These are phyloP conservation scores for Eulemur mongoz DNA, from an alignment of 2,797 vertebrate genomes.

Conservation along the genomic window DNA sequence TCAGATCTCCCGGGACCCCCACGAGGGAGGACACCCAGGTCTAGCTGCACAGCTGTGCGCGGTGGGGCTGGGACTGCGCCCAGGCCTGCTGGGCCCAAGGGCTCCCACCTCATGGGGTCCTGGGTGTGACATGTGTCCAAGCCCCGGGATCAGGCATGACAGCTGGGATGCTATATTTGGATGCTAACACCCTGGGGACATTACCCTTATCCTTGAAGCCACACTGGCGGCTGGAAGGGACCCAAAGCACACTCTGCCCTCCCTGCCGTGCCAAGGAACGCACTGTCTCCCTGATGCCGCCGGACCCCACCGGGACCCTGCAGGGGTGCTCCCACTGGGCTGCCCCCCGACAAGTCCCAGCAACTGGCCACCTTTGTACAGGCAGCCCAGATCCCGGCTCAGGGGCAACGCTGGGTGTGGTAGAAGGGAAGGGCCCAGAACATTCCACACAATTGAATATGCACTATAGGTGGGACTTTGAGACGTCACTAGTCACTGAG, in stretches of 20 bases:
- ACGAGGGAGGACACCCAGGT: neutral
- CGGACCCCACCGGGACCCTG: rapidly evolving
- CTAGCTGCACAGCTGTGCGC: neutral
- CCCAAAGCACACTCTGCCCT: rapidly evolving
- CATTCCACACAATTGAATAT: rapidly evolving
- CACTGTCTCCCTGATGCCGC: too few species aligned
- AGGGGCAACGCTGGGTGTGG: rapidly evolving
- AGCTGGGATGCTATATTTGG: neutral
- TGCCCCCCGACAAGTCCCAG: too few species aligned
- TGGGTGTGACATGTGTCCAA: neutral
- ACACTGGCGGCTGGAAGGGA: rapidly evolving
- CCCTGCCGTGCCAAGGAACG: rapidly evolving
- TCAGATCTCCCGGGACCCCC: neutral
- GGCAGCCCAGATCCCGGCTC: neutral
- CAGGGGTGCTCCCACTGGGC: rapidly evolving
- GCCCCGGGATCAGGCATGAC: neutral
- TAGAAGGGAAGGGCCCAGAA: neutral
- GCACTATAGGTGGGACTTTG: rapidly evolving
- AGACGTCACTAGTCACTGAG: neutral
- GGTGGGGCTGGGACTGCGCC: too few species aligned
- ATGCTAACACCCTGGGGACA: neutral
- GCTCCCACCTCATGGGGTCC: neutral
- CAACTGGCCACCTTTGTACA: neutral
- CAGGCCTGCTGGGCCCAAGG: neutral
- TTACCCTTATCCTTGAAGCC: neutral